Base-by-base conservation (phyloP, 23 tunicate species). In the Halocynthia roretzi region DNA sequence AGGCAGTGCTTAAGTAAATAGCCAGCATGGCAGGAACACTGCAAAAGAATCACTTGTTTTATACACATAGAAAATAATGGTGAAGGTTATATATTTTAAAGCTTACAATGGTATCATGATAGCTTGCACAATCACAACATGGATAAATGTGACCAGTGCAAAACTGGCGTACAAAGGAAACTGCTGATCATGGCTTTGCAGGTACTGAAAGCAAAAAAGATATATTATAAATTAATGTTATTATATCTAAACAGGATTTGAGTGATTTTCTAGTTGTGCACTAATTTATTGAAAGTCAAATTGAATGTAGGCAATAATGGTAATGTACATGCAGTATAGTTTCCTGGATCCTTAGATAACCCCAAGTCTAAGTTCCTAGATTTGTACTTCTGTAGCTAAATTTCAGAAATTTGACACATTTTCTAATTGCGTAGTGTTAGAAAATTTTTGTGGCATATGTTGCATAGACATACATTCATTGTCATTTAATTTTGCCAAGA, bases 91-190 rank as follows among this genome's bases (percentile, higher is more conserved):
- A 7, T 8, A 18, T 50, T 52, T 72, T 0, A n/a, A 9, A 64
- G 82, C 96, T 89, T 60, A 89, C 97, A 90, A 75, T 40, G 90
- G 90, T 9, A 90, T 85, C 83, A 90, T 85, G 62, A 90, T 56
- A 18, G 87, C 76, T 54, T 90, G 97, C 10, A 90, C 71, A 10
- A 57, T 61, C 23, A 90, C 71, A 18, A 90, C 84, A 76, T 77
- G 87, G 15, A 90, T 68, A 66, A 70, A 90, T 15, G 85, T 77
- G 76, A 90, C 80, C 9, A 81, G n/a, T 15, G 85, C 86, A 23
- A 85, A 85, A 5, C 75, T 80, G 23, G 87, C 83, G 71, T 85
- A 80, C 52, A 77, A 77, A 63, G 81, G 85, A 70, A 90, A 74
- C 54, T 81, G 71, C 23, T 81, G 86, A 48, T 90, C 90, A 74